phyloP scores from a whole-genome alignment of 2,888 invertebrate species.

The Nebria salina region DNA sequence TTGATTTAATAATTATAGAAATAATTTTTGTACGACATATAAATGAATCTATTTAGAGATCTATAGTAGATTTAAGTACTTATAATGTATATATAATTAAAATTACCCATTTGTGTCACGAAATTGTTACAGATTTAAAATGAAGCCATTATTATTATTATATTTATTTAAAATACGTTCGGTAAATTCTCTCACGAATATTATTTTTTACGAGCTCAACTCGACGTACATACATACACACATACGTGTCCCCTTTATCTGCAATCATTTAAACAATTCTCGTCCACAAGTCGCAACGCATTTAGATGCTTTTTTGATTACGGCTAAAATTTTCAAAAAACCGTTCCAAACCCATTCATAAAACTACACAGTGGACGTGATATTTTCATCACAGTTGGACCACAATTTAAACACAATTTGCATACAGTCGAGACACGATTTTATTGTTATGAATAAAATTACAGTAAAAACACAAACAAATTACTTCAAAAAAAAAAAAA shows the following conservation, averaged over 20 bases:
- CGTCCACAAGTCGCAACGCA: background rate
- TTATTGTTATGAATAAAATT: background rate
- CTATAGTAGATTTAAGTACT: too few relatives aligned
- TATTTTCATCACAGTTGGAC: constrained; percentile 32
- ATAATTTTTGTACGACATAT: background rate
- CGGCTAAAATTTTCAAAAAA: constrained; percentile 3
- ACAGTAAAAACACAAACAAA: background rate
- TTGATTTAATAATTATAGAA: background rate
- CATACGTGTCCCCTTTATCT: background rate
- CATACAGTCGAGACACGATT: constrained; percentile 9
- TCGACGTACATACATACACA: background rate
- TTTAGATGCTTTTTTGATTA: background rate
- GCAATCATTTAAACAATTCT: background rate
- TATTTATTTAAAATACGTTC: constrained; percentile 34
- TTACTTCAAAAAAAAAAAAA: too few relatives aligned
- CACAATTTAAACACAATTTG: constrained; percentile 37
- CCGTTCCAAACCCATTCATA: constrained; percentile 26
- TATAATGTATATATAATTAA: background rate
- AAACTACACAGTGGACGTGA: constrained; percentile 30
- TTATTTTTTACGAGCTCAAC: constrained; percentile 32
- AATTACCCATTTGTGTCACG: background rate
- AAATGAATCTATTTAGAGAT: too few relatives aligned
- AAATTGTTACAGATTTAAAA: background rate
- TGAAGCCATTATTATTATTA: background rate
- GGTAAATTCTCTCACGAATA: constrained; percentile 36